A percentile compares a stretch with the other conserved stretches of the same genome.
Conservation (phyloP, 2,888 invertebrate species). For the Conistra vaccinii region DNA sequence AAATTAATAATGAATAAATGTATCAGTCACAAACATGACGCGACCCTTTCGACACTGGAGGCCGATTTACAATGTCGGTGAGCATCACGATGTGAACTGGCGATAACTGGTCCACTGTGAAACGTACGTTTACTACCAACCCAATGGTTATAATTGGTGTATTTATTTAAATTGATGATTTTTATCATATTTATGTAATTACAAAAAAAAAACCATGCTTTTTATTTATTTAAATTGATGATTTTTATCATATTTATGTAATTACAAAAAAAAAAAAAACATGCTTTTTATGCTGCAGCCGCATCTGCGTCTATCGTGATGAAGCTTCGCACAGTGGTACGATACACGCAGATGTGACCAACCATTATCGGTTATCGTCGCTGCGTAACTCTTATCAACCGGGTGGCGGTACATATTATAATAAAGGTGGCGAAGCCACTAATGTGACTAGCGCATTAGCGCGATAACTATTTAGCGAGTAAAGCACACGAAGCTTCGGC, state of each 20-base stretch:
- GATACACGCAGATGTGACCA: too few species aligned
- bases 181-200: neutral
- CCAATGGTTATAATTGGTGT: neutral
- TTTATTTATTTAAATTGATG: neutral
- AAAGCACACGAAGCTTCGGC: too few species aligned
- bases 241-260: neutral
- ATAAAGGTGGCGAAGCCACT: too few species aligned
- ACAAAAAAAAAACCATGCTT: too few species aligned
- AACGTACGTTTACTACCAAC: neutral
- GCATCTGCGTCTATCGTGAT: too few species aligned
- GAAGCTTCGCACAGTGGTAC: too few species aligned
- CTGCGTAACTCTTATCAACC: too few species aligned
- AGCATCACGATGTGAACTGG: constrained; percentile 72
- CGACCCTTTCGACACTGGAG: constrained; percentile 13
- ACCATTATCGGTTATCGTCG: too few species aligned
- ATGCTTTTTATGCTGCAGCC: too few species aligned
- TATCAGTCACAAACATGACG: constrained; percentile 35
- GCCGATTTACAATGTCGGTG: constrained; percentile 67
- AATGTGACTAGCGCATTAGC: too few species aligned
- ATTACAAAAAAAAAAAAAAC: neutral
- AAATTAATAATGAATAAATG: constrained; percentile 30
- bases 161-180: neutral
- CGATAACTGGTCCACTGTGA: constrained; percentile 68
- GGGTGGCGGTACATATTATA: too few species aligned
- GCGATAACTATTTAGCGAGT: too few species aligned